Evolutionary conservation across 1,140 invertebrate genomes (phyloP), one percentile per base, ranked within the genome.

Genomic region (Caenorhabditis inopinata): DNA sequence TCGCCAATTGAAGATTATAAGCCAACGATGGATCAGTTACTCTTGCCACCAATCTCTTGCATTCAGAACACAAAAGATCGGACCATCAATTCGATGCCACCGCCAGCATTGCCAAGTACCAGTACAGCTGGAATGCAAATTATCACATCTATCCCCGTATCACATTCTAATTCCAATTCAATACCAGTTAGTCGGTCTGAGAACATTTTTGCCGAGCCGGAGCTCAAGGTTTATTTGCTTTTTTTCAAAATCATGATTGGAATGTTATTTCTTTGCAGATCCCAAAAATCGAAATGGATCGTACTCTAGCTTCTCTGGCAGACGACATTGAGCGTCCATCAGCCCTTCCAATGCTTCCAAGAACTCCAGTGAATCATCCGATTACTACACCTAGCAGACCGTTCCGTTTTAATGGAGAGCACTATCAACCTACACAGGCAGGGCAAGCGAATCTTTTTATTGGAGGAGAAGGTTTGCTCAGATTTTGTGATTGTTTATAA

Each of bases 231-330:
- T n/a, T 6, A 74, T 21, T 16, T n/a, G 4, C 23, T 12, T 21
- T 23, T 35, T 5, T 32, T n/a, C 9, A 21, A 11, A n/a, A n/a
- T n/a, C n/a, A n/a, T 7, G 23, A n/a, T 77, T 62, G 5, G 46
- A 0, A 62, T 21, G 11, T 25, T 11, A 38, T 62, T 46, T 6
- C 38, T 7, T 38, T 77, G 42, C 48, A 79, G 62, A 42, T 79
- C 35, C 78, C 78, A 16, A 79, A 79, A 58, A 74, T 79, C 38
- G 78, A 79, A 21, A 23, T 79, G 45, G 58, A 79, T 45, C 62
- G n/a, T n/a, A 74, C 78, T 9, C 48, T 79, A 2, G 9, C 58
- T 12, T 68, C 58, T 6, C 38, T 68, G 58, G 32, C 58, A 18
- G 58, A 68, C 11, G 58, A 68, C 58, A 18, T 68, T 12, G 58